These are phyloP conservation scores for Dicentrarchus labrax DNA, from an alignment of 2,113 vertebrate species.

Conservation along the genomic window DNA sequence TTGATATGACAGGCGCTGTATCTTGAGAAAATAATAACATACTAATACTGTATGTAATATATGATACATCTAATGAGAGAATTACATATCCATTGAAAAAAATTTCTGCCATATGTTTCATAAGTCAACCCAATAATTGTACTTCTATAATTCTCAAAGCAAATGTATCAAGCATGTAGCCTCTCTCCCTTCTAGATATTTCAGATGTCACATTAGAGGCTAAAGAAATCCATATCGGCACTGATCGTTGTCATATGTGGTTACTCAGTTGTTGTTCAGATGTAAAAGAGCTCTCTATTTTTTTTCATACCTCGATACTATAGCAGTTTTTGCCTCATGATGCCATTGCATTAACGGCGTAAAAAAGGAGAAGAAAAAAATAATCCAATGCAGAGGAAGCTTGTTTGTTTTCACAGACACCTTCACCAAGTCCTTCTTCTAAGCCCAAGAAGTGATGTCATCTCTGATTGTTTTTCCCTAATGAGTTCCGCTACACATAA, in stretches of 20 bases:
- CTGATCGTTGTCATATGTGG: constrained; percentile 30
- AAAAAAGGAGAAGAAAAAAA: not conserved
- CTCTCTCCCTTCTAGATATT: not conserved
- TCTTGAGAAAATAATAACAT: not conserved
- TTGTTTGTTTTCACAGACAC: not conserved
- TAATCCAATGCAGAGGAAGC: not conserved
- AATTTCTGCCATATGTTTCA: constrained; percentile 16
- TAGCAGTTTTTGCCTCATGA: not conserved
- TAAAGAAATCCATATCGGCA: constrained; percentile 18
- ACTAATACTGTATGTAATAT: not conserved
- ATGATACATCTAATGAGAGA: constrained; percentile 11
- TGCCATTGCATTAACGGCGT: not conserved
- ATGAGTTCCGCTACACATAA: constrained; percentile 19
- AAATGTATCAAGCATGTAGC: constrained; percentile 2
- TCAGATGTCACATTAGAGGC: constrained; percentile 8
- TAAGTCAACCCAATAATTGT: constrained; percentile 2
- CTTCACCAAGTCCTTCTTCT: constrained; percentile 30
- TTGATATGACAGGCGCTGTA: not conserved
- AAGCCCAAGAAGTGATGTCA: constrained; percentile 40
- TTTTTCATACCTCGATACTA: not conserved
- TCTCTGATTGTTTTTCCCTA: constrained; percentile 10
- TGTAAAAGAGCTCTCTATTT: not conserved
- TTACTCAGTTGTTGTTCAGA: constrained; percentile 4
- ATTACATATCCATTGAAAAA: not conserved
- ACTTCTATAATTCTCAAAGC: not conserved